These are phyloP conservation scores for Lottia gigantea DNA, from an alignment of 2,888 invertebrate species.

Conservation along the genomic window DNA sequence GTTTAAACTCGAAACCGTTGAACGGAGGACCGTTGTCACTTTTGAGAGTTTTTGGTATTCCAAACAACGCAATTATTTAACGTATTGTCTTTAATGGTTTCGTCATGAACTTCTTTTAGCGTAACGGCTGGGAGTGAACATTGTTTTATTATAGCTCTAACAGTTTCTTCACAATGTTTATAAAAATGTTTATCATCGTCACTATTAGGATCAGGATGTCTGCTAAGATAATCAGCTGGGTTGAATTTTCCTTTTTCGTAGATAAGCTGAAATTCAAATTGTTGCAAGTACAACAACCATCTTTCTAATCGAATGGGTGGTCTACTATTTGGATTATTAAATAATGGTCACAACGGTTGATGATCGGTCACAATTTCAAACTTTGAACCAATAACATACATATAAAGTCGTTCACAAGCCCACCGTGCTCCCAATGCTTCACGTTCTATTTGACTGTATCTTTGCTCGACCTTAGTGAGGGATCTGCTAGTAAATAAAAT, in stretches of 20 bases:
- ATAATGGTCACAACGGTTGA: constrained; percentile 48
- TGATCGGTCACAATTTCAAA: constrained; percentile 48
- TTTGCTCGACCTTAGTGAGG: constrained; percentile 36
- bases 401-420: constrained; percentile 48
- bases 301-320: constrained; percentile 37
- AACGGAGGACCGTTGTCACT: constrained; percentile 38
- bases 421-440: constrained; percentile 46
- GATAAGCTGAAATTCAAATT: constrained; percentile 28
- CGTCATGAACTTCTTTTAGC: not conserved
- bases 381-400: constrained; percentile 43
- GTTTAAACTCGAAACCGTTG: constrained; percentile 15
- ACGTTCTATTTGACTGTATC: constrained; percentile 47
- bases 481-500: constrained; percentile 39
- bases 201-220: constrained; percentile 31
- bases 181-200: constrained; percentile 21
- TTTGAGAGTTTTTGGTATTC: constrained; percentile 23
- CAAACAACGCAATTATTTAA: no score
- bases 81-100: no score
- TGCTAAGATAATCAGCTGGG: constrained; percentile 39
- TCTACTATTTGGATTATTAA: constrained; percentile 39
- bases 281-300: constrained; percentile 31
- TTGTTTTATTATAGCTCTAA: no score
- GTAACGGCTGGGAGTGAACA: not conserved
- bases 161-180: no score
- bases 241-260: constrained; percentile 38